Percentiles rank a stretch among this genome's conserved stretches.
phyloP scores from a whole-genome alignment of 2,113 vertebrate genomes.

The Maccullochella peelii region DNA sequence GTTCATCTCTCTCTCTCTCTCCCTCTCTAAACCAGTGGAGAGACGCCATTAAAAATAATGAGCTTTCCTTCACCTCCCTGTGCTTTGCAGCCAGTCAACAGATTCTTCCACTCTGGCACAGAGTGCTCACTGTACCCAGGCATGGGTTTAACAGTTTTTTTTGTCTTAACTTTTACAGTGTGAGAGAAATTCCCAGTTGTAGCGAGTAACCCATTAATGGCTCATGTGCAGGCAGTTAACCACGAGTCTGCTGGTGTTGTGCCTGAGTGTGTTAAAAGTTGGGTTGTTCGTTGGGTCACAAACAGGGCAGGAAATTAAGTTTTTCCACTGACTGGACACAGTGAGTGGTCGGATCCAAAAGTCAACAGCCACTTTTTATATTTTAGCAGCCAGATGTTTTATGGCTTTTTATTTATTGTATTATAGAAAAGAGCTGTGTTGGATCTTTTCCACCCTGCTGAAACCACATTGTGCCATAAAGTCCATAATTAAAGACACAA shows the following conservation, averaged over 20 bases:
- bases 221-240: conserved; percentile 60
- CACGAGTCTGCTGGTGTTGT: conserved; percentile 46
- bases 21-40: conserved; percentile 21
- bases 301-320: conserved; percentile 72
- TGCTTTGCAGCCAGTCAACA: conserved; percentile 57
- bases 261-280: conserved; percentile 45
- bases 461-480: not conserved
- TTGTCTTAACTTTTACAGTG: conserved; percentile 68
- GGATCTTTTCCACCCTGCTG: conserved; percentile 22
- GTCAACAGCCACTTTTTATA: conserved; percentile 35
- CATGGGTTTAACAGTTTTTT: conserved; percentile 64
- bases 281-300: conserved; percentile 58
- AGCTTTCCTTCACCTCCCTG: conserved; percentile 69
- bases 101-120: conserved; percentile 66
- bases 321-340: conserved; percentile 54
- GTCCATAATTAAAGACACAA: not conserved
- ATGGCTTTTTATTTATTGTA: conserved; percentile 38
- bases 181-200: conserved; percentile 69
- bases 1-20: conserved; percentile 21
- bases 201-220: conserved; percentile 60
- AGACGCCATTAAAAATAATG: conserved; percentile 79
- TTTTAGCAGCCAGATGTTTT: conserved; percentile 58
- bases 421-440: conserved; percentile 11
- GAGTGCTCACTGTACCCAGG: conserved; percentile 56
- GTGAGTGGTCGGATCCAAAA: conserved; percentile 32